phyloP scores from a whole-genome alignment of 2,113 vertebrate species.

The sheep (Ovis aries) region DNA sequence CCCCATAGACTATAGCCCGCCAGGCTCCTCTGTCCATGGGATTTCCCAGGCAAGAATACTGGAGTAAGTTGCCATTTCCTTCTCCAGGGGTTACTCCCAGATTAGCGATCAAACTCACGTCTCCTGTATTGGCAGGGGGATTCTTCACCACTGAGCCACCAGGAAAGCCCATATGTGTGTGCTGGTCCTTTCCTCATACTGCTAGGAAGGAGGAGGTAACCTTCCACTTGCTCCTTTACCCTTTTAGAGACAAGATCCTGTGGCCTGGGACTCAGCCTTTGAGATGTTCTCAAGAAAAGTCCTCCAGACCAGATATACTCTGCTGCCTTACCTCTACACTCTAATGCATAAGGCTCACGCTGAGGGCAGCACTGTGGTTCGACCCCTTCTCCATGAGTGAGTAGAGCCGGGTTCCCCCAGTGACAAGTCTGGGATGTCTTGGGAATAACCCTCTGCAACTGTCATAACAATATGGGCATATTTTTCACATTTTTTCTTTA shows the following conservation, averaged over 20 bases:
- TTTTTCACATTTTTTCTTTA: not conserved
- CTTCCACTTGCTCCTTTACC: not conserved
- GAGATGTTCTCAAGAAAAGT: slow-evolving; percentile 70
- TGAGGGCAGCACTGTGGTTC: slow-evolving; percentile 83
- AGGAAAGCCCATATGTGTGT: not conserved
- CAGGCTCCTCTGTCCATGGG: not conserved
- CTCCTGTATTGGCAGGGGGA: not conserved
- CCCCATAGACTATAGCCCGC: not conserved
- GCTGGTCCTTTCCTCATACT: not conserved
- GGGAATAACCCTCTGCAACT: not conserved
- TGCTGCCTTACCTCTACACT: slow-evolving; percentile 90
- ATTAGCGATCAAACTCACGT: not conserved
- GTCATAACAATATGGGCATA: not conserved
- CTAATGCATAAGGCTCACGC: slow-evolving; percentile 87
- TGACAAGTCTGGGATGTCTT: not conserved
- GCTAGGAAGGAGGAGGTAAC: not conserved
- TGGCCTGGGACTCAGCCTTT: slow-evolving; percentile 83
- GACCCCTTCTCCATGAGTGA: slow-evolving; percentile 90
- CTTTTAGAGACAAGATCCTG: slow-evolving; percentile 89
- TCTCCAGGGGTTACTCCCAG: not conserved
- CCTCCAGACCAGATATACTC: slow-evolving; percentile 81
- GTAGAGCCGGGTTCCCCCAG: slow-evolving; percentile 20
- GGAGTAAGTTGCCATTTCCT: not conserved
- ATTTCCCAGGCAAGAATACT: not conserved
- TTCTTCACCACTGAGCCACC: not conserved